Evolutionary conservation across 2,888 invertebrate genomes (phyloP).

Genomic region (Cotesia congregata): DNA sequence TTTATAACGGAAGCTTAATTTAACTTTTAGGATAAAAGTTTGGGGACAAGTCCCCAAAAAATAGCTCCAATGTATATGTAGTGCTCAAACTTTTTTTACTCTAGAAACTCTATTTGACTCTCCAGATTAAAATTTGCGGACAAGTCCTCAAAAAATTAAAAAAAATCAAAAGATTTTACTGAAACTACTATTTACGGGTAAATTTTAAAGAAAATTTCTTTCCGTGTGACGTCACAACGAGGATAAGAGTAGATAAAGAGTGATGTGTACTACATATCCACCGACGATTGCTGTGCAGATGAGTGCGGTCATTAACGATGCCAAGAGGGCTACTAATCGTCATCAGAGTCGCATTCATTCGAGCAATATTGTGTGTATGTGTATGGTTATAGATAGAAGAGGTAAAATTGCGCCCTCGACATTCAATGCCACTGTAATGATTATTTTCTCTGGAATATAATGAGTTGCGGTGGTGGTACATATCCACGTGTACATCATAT

Average conservation of each 20-base stretch:
- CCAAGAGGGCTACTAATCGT: constrained; percentile 62
- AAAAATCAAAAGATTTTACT: too few relatives aligned
- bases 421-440: constrained; percentile 63
- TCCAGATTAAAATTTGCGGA: too few relatives aligned
- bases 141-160: too few relatives aligned
- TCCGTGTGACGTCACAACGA: background rate
- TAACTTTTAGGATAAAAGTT: too few relatives aligned
- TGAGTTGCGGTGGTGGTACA: constrained; percentile 50
- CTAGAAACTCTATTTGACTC: too few relatives aligned
- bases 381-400: constrained; percentile 48
- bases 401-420: constrained; percentile 59
- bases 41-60: too few relatives aligned
- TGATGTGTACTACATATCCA: constrained; percentile 33
- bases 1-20: too few relatives aligned
- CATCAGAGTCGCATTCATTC: constrained; percentile 64
- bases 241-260: background rate
- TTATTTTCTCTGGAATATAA: constrained; percentile 63
- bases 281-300: constrained; percentile 24
- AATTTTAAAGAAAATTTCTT: too few relatives aligned
- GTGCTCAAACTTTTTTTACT: too few relatives aligned
- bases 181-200: too few relatives aligned
- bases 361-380: constrained; percentile 3
- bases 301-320: constrained; percentile 51
- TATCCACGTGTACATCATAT: background rate
- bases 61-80: too few relatives aligned